Base-by-base conservation (phyloP, 2,797 vertebrate species). In the Gorsachius magnificus region DNA sequence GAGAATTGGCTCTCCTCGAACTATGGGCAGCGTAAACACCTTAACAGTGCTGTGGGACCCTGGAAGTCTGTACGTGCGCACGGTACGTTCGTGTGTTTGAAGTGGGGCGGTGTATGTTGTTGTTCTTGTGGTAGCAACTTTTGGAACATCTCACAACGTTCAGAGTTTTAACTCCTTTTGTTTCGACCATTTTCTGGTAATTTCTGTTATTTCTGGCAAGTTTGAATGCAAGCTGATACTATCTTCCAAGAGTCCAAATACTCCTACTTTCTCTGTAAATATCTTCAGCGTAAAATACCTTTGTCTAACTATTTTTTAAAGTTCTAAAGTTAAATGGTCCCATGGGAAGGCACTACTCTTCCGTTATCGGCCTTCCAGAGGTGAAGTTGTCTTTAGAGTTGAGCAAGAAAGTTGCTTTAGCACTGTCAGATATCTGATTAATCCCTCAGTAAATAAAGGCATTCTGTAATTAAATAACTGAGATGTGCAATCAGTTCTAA, bases 371-470 rank as follows among this genome's bases (percentile, higher is more conserved):
- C 41, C 63, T 69, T 82, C 38, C 64, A 24, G 78, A 80, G 66
- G 70, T 69, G 77, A 77, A 82, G 56, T 15, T 60, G 64, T 53
- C 65, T 74, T 89, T n/a, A 86, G 57, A 65, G 21, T 26, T 58
- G 68, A 74, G 28, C 2, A 75, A 76, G 45, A 83, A 93, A 84
- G 66, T 84, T 84, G 46, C 60, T 58, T 79, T 87, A 84, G 80
- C 31, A 1, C 83, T 94, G 85, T 78, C 92, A 90, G 57, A 22
- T 72, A 61, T 13, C 75, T 94, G 84, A 95, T 93, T 92, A 96
- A 95, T 92, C 81, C 70, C 88, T 88, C 77, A 66, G 89, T 95
- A 96, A 96, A 95, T 77, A 89, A 86, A 94, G 31, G 68, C 66
- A 87, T 89, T 90, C 71, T 63, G 71, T 79, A 93, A 93, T 96